Percentiles rank a stretch among this genome's conserved stretches.
These are phyloP conservation scores for Malurus cyaneus DNA, from an alignment of 2,113 vertebrate genomes.

Conservation along the genomic window DNA sequence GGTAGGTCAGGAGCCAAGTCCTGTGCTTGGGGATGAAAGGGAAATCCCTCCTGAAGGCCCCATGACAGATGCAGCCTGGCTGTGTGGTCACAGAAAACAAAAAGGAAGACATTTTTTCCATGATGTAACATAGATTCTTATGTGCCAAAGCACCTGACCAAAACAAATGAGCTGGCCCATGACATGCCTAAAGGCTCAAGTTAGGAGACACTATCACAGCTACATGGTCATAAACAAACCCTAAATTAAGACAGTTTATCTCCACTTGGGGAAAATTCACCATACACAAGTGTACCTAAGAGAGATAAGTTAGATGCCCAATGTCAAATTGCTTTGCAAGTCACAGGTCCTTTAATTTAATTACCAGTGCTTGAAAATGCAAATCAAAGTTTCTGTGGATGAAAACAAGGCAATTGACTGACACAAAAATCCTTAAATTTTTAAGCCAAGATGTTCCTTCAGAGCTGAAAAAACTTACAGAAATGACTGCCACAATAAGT, in stretches of 20 bases:
- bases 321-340: not conserved
- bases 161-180: not conserved
- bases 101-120: not conserved
- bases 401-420: not conserved
- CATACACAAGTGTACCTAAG: fast-evolving
- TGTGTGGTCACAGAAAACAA: not conserved
- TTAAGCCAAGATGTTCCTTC: not conserved
- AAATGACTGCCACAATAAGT: not conserved
- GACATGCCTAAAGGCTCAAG: not conserved
- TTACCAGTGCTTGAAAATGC: not conserved
- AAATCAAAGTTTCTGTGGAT: not conserved
- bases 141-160: not conserved
- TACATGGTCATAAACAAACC: not conserved
- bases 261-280: not conserved
- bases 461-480: not conserved
- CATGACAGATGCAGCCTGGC: not conserved
- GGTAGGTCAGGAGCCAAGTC: not conserved
- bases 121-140: not conserved
- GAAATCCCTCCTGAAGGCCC: not conserved
- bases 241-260: not conserved
- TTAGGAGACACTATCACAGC: not conserved
- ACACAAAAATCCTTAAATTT: not conserved
- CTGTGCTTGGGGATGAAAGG: not conserved
- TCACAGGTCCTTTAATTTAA: not conserved
- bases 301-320: not conserved